phyloP scores from a whole-genome alignment of 53 echinoderm and acorn worm genomes.

The Apostichopus leukothele region DNA sequence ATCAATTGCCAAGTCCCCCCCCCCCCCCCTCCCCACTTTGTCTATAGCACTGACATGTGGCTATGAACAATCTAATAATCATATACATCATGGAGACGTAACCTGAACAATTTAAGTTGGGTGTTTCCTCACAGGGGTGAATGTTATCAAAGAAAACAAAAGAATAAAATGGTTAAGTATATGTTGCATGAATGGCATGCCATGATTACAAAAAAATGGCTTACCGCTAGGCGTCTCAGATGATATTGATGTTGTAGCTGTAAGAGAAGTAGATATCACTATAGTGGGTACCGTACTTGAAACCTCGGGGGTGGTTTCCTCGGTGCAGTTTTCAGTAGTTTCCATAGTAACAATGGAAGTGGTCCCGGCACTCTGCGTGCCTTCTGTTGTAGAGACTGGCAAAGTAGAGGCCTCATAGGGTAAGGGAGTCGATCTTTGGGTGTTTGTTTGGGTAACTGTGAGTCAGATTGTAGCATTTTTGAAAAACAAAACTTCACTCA shows the following conservation, averaged over 20 bases:
- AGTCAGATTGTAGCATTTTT: neutral
- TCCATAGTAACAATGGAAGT: constrained; percentile 16
- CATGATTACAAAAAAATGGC: neutral
- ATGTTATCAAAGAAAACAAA: neutral
- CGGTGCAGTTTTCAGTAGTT: constrained; percentile 28
- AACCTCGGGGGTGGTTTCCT: constrained; percentile 29
- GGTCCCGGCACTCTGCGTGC: constrained; percentile 14
- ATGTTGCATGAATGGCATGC: neutral
- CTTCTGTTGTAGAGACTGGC: constrained; percentile 30
- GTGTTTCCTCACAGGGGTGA: neutral
- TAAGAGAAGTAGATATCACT: constrained; percentile 24
- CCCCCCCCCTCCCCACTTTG: too few species aligned
- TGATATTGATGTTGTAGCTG: constrained; percentile 27
- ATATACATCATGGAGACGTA: too few species aligned
- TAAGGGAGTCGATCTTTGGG: neutral
- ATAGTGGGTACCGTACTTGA: constrained; percentile 33
- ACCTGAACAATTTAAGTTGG: too few species aligned
- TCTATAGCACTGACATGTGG: too few species aligned
- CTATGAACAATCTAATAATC: too few species aligned
- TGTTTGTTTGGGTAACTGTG: neutral
- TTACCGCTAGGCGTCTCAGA: constrained; percentile 13
- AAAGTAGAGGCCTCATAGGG: neutral
- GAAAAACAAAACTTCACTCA: neutral
- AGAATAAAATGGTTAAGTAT: too few species aligned
- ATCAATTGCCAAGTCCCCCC: too few species aligned